phyloP scores from a whole-genome alignment of 2,113 vertebrate genomes.

The Xyrauchen texanus region DNA sequence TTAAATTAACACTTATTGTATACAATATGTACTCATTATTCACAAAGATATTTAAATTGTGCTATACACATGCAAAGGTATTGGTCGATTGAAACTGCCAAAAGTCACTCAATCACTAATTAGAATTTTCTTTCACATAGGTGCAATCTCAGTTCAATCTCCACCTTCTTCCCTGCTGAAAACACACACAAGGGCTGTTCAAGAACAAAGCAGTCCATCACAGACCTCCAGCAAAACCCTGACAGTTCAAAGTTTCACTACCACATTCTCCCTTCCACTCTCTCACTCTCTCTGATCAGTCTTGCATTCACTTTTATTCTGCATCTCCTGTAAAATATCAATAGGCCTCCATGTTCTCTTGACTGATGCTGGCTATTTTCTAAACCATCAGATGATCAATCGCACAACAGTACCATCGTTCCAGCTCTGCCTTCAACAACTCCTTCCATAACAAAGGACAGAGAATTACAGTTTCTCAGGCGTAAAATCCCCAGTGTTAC shows the following conservation, averaged over 20 bases:
- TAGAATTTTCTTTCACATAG: too few species aligned
- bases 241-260: background rate
- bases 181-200: background rate
- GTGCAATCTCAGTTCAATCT: background rate
- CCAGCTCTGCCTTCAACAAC: background rate
- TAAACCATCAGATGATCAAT: background rate
- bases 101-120: too few species aligned
- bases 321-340: slow-evolving; percentile 3
- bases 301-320: background rate
- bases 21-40: too few species aligned
- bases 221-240: background rate
- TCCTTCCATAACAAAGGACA: background rate
- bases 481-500: background rate
- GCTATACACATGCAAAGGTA: too few species aligned
- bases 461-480: background rate
- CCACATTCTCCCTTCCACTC: background rate
- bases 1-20: too few species aligned
- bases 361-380: background rate
- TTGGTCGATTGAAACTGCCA: too few species aligned
- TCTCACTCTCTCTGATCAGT: background rate
- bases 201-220: slow-evolving; percentile 8
- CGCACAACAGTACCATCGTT: background rate
- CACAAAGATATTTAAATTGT: too few species aligned
- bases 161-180: background rate
- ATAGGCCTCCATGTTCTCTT: background rate